Percentiles rank a stretch among this genome's conserved stretches.
Evolutionary conservation across 2,797 vertebrate genomes (phyloP).

Genomic region (Apogon talboti): DNA sequence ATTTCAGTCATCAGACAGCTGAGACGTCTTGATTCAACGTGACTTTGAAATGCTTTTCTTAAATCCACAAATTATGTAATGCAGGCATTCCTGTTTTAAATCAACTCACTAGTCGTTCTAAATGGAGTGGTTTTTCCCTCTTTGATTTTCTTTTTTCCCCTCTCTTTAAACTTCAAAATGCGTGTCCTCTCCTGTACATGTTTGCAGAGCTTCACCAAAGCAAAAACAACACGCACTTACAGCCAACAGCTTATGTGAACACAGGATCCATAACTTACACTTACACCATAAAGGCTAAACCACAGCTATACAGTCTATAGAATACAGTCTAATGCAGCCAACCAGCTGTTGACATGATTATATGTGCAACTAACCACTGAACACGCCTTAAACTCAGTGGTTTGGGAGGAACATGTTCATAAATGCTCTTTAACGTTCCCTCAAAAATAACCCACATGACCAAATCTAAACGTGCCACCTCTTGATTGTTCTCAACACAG

Average conservation of each 20-base stretch:
- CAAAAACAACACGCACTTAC: neutral
- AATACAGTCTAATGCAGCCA: constrained; percentile 11
- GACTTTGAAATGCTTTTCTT: constrained; percentile 47
- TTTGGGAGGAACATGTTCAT: constrained; percentile 29
- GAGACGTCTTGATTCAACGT: constrained; percentile 31
- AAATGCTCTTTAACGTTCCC: constrained; percentile 29
- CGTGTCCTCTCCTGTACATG: neutral
- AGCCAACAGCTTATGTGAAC: constrained; percentile 1
- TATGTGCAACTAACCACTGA: constrained; percentile 22
- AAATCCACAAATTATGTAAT: constrained; percentile 1
- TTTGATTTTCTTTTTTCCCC: too few relatives aligned
- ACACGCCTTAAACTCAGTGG: constrained; percentile 34
- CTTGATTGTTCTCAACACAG: constrained; percentile 4
- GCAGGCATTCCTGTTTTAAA: constrained; percentile 5
- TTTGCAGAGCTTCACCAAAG: constrained; percentile 23
- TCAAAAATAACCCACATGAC: constrained; percentile 14
- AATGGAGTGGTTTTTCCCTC: constrained; percentile 2
- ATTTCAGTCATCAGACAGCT: constrained; percentile 26
- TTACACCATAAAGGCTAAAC: constrained; percentile 1
- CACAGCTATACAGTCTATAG: neutral
- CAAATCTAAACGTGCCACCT: constrained; percentile 28
- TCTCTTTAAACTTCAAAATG: constrained; percentile 22
- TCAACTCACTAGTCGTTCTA: neutral
- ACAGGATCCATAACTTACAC: constrained; percentile 8
- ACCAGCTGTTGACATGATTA: constrained; percentile 23